These are phyloP conservation scores for Diarsia brunnea DNA, from an alignment of 2,888 invertebrate species.

Conservation along the genomic window DNA sequence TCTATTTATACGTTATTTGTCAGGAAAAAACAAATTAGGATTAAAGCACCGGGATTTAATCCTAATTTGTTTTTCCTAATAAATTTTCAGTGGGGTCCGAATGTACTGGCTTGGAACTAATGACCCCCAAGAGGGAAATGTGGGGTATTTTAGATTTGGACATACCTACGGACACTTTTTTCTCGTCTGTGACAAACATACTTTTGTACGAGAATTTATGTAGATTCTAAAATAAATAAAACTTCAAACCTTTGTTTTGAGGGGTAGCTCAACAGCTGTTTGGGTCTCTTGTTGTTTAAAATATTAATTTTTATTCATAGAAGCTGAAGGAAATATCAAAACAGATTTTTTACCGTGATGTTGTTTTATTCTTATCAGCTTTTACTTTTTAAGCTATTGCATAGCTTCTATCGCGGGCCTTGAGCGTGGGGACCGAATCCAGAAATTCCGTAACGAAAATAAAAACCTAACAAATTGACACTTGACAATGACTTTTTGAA, in stretches of 20 bases:
- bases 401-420: too few relatives aligned
- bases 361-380: neutral
- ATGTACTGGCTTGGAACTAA: slow-evolving; percentile 51
- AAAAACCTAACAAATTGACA: too few relatives aligned
- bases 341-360: neutral
- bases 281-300: neutral
- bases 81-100: slow-evolving; percentile 39
- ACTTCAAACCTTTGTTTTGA: neutral
- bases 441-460: too few relatives aligned
- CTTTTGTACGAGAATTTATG: neutral
- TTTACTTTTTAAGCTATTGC: too few relatives aligned
- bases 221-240: neutral
- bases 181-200: neutral
- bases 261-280: neutral
- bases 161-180: neutral
- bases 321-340: neutral
- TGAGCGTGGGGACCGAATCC: too few relatives aligned
- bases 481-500: too few relatives aligned
- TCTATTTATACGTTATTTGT: slow-evolving; percentile 24
- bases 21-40: slow-evolving; percentile 45
- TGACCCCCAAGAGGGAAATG: slow-evolving; percentile 47
- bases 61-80: slow-evolving; percentile 51
- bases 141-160: slow-evolving; percentile 39
- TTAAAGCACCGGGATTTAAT: slow-evolving; percentile 43
- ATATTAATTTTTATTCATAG: neutral